Evolutionary conservation across 2,113 vertebrate genomes (phyloP).

Genomic region (Rousettus leschenaultii): DNA sequence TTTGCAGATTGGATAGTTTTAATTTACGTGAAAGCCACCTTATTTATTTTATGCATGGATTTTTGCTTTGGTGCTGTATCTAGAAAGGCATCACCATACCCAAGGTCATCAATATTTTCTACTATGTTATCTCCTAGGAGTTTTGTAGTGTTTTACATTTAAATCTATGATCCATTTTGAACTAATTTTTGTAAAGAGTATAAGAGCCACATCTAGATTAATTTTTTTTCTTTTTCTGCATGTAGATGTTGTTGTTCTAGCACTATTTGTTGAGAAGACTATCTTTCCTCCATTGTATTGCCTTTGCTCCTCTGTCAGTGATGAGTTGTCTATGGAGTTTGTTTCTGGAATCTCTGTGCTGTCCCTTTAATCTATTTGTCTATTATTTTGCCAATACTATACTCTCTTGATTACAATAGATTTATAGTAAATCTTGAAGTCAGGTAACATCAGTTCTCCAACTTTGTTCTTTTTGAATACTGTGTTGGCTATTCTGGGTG

Average conservation of each 20-base stretch:
- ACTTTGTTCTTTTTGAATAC: background rate
- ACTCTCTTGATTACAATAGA: background rate
- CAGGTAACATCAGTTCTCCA: background rate
- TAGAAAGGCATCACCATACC: background rate
- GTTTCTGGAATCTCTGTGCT: background rate
- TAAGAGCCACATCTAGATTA: background rate
- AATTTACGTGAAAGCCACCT: background rate
- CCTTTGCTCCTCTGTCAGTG: background rate
- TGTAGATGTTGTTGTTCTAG: background rate
- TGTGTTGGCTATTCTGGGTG: background rate
- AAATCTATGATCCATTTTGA: background rate
- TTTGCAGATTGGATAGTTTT: background rate
- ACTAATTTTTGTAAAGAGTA: background rate
- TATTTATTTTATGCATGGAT: background rate
- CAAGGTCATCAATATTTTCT: background rate
- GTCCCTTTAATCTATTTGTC: background rate
- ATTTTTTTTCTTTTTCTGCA: background rate
- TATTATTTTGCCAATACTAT: background rate
- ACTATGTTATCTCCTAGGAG: background rate
- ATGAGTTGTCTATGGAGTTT: background rate
- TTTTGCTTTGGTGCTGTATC: background rate
- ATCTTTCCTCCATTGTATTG: background rate
- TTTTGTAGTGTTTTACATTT: background rate
- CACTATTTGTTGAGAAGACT: background rate
- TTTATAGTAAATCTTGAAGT: background rate